Evolutionary conservation across 2,888 invertebrate species (phyloP).

Genomic region (Serrognathus titanus): DNA sequence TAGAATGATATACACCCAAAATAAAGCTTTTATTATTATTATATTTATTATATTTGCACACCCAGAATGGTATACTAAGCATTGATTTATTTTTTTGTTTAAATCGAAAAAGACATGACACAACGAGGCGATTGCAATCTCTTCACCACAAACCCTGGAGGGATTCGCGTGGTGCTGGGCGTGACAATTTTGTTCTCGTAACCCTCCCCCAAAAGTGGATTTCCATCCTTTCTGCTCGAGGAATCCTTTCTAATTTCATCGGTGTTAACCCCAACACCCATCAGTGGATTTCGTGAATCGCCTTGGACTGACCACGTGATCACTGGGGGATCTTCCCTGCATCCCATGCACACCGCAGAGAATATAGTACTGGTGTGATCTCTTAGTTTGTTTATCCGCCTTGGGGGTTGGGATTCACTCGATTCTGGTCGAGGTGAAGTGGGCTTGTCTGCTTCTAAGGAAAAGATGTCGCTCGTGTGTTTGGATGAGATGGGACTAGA

Average conservation of each 20-base stretch:
- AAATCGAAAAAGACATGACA: too few relatives aligned
- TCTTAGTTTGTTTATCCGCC: conserved; percentile 23
- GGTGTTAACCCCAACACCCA: conserved; percentile 41
- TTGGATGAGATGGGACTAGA: neutral
- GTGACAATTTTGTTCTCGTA: conserved; percentile 28
- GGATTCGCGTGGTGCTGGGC: conserved; percentile 36
- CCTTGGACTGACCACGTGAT: conserved; percentile 20
- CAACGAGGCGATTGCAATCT: too few relatives aligned
- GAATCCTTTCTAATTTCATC: conserved; percentile 35
- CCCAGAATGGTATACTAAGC: too few relatives aligned
- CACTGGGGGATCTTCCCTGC: conserved; percentile 20
- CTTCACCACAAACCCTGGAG: conserved; percentile 46
- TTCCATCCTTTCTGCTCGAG: conserved; percentile 35
- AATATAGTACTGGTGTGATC: conserved; percentile 32
- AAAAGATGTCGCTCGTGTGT: conserved; percentile 4
- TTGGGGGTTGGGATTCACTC: neutral
- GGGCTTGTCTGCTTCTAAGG: conserved; percentile 2
- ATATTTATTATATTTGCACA: too few relatives aligned
- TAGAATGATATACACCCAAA: too few relatives aligned
- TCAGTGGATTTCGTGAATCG: conserved; percentile 41
- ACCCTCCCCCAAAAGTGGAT: conserved; percentile 43
- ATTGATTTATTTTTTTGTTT: too few relatives aligned
- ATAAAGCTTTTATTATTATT: too few relatives aligned
- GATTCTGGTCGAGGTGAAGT: neutral
- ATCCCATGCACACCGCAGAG: conserved; percentile 36